Evolutionary conservation across 2,888 invertebrate species (phyloP).

Genomic region (Eristalis arbustorum): DNA sequence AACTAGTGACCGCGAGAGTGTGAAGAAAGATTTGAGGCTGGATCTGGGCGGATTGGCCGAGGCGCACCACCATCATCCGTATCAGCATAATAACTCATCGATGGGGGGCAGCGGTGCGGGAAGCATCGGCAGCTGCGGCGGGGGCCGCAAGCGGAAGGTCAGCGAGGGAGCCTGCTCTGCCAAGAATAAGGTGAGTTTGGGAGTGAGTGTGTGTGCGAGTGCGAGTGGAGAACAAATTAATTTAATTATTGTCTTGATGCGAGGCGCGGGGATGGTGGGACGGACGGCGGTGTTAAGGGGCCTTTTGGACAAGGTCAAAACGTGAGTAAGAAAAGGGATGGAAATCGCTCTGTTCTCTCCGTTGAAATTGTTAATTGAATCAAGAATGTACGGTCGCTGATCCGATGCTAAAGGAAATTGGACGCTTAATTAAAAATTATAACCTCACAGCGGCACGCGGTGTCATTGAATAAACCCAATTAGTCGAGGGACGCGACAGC

Average conservation of each 20-base stretch:
- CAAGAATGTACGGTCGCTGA: not conserved
- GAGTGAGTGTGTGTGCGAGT: not conserved
- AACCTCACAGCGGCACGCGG: not conserved
- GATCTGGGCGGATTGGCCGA: constrained; percentile 74
- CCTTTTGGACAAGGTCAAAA: not conserved
- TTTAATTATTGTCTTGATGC: constrained; percentile 39
- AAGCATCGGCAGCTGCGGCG: constrained; percentile 72
- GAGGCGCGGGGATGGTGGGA: not conserved
- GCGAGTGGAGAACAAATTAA: constrained; percentile 20
- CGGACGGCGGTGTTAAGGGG: not conserved
- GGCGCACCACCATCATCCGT: constrained; percentile 75
- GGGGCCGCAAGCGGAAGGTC: constrained; percentile 77
- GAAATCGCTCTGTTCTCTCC: constrained; percentile 22
- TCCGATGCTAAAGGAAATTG: not conserved
- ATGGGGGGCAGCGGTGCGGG: constrained; percentile 67
- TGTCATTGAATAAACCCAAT: constrained; percentile 76
- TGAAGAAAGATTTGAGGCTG: constrained; percentile 77
- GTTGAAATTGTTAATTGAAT: constrained; percentile 35
- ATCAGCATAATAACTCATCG: constrained; percentile 74
- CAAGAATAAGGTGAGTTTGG: constrained; percentile 78
- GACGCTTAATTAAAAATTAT: constrained; percentile 33
- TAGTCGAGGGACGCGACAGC: not conserved
- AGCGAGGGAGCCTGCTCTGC: constrained; percentile 79
- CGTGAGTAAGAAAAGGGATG: not conserved
- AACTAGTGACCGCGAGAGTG: constrained; percentile 75